These are phyloP conservation scores for Campoplex capitator DNA, from an alignment of 2,888 invertebrate species.

Conservation along the genomic window DNA sequence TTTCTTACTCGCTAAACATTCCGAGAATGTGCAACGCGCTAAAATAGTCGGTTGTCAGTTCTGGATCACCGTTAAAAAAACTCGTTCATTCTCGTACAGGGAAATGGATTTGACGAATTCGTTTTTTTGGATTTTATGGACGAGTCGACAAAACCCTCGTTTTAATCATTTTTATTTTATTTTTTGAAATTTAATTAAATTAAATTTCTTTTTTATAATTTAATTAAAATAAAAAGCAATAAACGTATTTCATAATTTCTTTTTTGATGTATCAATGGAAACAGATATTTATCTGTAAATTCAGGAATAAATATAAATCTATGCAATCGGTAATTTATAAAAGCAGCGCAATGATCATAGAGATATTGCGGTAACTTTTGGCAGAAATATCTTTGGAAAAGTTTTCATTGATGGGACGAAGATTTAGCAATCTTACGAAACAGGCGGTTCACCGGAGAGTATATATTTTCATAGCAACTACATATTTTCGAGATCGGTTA, in stretches of 20 bases:
- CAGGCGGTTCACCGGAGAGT: constrained; percentile 37
- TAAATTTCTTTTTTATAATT: too few species aligned
- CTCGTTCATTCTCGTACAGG: background rate
- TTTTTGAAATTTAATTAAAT: too few species aligned
- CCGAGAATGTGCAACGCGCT: constrained; percentile 8
- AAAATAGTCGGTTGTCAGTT: constrained; percentile 2
- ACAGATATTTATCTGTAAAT: too few species aligned
- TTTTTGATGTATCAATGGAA: too few species aligned
- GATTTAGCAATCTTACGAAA: background rate
- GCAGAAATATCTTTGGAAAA: too few species aligned
- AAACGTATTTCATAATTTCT: too few species aligned
- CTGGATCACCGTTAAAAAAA: background rate
- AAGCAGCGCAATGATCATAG: background rate
- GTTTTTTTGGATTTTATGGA: background rate
- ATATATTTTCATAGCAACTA: constrained; percentile 3
- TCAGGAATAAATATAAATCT: too few species aligned
- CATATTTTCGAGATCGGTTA: constrained; percentile 31
- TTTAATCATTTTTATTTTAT: background rate
- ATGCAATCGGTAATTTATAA: background rate
- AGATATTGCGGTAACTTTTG: background rate
- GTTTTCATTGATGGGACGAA: background rate
- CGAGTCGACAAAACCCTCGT: background rate
- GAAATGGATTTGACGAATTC: background rate
- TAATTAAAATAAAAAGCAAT: too few species aligned
- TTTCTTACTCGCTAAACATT: constrained; percentile 2